Conservation (phyloP, 2,113 vertebrate genomes). For the Regulus satrapa region DNA sequence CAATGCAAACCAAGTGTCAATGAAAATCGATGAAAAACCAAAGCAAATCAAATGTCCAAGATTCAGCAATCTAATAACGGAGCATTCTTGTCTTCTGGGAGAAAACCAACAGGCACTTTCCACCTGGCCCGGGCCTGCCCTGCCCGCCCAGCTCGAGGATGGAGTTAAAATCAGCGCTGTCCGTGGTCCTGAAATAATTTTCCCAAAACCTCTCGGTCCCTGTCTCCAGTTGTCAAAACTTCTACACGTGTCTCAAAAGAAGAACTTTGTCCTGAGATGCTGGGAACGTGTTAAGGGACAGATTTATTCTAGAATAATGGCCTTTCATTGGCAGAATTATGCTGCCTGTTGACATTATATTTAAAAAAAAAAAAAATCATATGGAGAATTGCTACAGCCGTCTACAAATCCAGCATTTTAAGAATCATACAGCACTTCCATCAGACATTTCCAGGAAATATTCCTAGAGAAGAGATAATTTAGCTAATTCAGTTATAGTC, state of each 20-base stretch:
- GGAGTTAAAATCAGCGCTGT: neutral
- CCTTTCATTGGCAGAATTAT: neutral
- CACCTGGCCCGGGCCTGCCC: neutral
- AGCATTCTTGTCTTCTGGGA: no score
- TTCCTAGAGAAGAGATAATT: neutral
- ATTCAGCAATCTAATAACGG: no score
- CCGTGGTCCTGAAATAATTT: neutral
- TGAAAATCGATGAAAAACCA: no score
- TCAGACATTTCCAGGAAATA: neutral
- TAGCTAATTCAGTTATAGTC: neutral
- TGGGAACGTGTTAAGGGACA: neutral
- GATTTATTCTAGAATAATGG: neutral
- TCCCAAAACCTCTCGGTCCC: neutral
- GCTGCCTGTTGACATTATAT: neutral
- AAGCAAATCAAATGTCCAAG: no score
- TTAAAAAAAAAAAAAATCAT: neutral
- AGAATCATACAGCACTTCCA: neutral
- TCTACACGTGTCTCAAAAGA: rapidly evolving
- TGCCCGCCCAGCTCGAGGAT: rapidly evolving
- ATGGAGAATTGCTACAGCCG: neutral
- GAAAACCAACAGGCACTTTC: no score
- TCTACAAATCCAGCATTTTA: neutral
- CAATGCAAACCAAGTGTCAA: no score
- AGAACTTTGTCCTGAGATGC: rapidly evolving
- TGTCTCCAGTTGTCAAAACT: neutral